Conservation (phyloP, 2,797 vertebrate species). For the Psittacula echo region DNA sequence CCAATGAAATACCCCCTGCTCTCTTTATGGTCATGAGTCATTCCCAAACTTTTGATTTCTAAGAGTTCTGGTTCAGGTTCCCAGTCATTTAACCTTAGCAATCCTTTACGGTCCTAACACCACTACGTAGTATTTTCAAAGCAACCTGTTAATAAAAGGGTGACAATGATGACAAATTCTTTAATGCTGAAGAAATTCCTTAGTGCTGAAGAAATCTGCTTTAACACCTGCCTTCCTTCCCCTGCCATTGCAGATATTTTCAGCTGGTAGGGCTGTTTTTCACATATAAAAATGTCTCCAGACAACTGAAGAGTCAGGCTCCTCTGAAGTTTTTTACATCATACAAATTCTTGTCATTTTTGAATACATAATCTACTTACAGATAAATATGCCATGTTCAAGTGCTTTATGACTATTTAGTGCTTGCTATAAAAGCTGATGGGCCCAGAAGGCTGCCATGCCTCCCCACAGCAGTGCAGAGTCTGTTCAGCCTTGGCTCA, state of each 20-base stretch:
- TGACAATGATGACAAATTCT: background rate
- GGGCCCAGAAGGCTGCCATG: background rate
- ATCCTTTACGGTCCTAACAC: background rate
- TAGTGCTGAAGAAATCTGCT: background rate
- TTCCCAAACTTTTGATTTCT: background rate
- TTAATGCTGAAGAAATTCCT: background rate
- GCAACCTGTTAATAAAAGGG: background rate
- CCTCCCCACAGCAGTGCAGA: background rate
- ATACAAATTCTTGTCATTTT: background rate
- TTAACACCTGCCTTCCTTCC: background rate
- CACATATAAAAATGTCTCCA: background rate
- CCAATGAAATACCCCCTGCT: accelerated
- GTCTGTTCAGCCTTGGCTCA: background rate
- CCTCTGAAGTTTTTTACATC: background rate
- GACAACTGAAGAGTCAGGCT: background rate
- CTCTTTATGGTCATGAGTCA: background rate
- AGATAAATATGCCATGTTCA: accelerated
- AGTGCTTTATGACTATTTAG: background rate
- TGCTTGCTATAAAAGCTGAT: background rate
- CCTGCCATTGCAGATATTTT: background rate
- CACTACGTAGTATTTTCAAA: background rate
- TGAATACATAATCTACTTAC: background rate
- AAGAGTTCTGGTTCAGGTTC: background rate
- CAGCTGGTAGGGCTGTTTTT: background rate
- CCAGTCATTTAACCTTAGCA: background rate